These are phyloP conservation scores for Stenichneumon culpator DNA, from an alignment of 2,888 invertebrate genomes.

Conservation along the genomic window DNA sequence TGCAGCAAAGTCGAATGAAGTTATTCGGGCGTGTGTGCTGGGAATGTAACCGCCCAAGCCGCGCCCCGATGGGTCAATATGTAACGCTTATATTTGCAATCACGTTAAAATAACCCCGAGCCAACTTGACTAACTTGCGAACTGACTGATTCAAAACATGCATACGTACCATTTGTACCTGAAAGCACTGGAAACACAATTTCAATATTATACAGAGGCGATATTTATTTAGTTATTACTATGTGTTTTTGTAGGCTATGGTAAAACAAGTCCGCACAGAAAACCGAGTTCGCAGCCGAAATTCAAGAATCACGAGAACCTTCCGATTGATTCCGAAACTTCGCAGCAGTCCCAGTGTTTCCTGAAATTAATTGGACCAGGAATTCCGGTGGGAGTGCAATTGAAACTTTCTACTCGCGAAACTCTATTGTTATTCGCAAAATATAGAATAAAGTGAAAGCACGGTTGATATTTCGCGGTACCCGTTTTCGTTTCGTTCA, in stretches of 20 bases:
- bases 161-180: too few species aligned
- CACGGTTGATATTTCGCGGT: conserved; percentile 1
- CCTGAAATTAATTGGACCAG: conserved; percentile 59
- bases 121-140: too few species aligned
- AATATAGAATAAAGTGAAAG: conserved; percentile 11
- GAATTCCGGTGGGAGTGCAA: conserved; percentile 35
- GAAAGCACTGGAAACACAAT: too few species aligned
- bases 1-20: background rate
- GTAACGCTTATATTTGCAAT: too few species aligned
- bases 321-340: conserved; percentile 49
- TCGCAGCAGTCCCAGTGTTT: conserved; percentile 4
- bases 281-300: conserved; percentile 25
- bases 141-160: too few species aligned
- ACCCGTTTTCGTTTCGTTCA: background rate
- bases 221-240: background rate
- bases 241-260: background rate
- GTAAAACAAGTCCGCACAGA: background rate
- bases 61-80: too few species aligned
- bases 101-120: too few species aligned
- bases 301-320: conserved; percentile 23
- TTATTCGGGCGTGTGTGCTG: too few species aligned
- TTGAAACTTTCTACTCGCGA: conserved; percentile 56
- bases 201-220: background rate
- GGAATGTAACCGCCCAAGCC: too few species aligned
- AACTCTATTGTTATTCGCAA: conserved; percentile 27